phyloP scores from a whole-genome alignment of 2,797 vertebrate species.

The Hyperoplus lanceolatus region DNA sequence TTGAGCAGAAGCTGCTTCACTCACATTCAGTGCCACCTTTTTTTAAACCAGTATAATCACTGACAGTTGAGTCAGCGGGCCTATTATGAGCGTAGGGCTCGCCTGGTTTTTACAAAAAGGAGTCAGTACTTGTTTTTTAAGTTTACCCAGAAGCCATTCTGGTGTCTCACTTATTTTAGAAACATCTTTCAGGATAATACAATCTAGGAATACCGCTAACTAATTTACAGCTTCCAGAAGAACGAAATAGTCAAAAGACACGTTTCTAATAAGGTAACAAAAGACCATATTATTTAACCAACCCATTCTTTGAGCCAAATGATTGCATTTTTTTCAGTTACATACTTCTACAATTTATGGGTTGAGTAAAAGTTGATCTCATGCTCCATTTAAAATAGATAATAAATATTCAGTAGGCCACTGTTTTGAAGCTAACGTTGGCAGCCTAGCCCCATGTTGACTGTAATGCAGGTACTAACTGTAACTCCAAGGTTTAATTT shows the following conservation, averaged over 20 bases:
- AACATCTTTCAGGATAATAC: background rate
- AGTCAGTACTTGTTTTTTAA: background rate
- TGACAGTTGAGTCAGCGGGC: background rate
- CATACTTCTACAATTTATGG: background rate
- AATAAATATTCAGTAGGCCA: background rate
- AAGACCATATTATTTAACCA: background rate
- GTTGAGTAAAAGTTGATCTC: background rate
- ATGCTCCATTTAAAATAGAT: background rate
- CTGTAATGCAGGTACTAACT: too few species aligned
- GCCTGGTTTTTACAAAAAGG: background rate
- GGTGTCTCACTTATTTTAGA: background rate
- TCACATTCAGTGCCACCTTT: background rate
- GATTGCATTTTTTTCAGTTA: background rate
- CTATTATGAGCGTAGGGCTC: too few species aligned
- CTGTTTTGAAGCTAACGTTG: background rate
- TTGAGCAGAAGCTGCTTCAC: background rate
- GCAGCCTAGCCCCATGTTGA: background rate
- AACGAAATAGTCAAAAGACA: too few species aligned
- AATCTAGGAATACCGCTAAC: background rate
- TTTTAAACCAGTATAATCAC: background rate
- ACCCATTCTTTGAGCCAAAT: background rate
- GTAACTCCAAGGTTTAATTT: fast-evolving
- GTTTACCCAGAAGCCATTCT: background rate
- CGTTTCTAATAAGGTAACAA: background rate
- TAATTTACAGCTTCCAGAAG: background rate